A percentile compares a stretch with the other conserved stretches of the same genome.
phyloP scores from a whole-genome alignment of 2,113 vertebrate species.

The Vombatus ursinus region DNA sequence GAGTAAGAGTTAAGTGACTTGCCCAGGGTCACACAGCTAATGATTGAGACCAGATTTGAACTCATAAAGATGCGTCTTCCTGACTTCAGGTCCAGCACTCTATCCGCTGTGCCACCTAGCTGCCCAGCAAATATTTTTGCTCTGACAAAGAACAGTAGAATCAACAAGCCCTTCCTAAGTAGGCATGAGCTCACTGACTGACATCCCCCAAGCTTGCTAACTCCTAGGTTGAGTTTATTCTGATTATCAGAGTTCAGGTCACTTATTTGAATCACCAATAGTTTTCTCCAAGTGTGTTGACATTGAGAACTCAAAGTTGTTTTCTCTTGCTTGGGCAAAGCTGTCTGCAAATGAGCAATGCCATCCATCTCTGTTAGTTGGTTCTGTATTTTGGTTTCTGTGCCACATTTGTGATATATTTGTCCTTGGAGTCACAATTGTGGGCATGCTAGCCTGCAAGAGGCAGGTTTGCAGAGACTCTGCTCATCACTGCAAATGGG shows the following conservation, averaged over 20 bases:
- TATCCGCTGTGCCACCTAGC: background rate
- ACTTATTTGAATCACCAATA: background rate
- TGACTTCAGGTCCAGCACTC: background rate
- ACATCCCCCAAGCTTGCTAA: background rate
- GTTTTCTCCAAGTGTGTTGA: background rate
- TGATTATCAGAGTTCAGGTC: background rate
- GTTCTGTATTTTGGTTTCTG: constrained; percentile 10
- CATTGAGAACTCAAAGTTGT: background rate
- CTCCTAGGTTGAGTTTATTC: background rate
- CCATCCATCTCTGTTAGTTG: background rate
- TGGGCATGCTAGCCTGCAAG: constrained; percentile 30
- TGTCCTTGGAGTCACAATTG: constrained; percentile 64
- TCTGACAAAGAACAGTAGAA: background rate
- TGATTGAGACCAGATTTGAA: background rate
- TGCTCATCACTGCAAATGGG: constrained; percentile 63
- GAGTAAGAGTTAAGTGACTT: background rate
- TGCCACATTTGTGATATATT: background rate
- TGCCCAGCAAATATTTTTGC: background rate
- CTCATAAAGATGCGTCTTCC: background rate
- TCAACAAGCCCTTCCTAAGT: background rate
- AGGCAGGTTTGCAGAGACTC: constrained; percentile 43
- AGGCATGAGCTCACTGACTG: background rate
- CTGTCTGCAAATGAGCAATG: background rate
- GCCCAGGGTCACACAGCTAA: background rate
- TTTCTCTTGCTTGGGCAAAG: background rate